Evolutionary conservation across 2,797 vertebrate genomes (phyloP), one percentile per base, ranked within the genome.

Genomic region (Enoplosus armatus): DNA sequence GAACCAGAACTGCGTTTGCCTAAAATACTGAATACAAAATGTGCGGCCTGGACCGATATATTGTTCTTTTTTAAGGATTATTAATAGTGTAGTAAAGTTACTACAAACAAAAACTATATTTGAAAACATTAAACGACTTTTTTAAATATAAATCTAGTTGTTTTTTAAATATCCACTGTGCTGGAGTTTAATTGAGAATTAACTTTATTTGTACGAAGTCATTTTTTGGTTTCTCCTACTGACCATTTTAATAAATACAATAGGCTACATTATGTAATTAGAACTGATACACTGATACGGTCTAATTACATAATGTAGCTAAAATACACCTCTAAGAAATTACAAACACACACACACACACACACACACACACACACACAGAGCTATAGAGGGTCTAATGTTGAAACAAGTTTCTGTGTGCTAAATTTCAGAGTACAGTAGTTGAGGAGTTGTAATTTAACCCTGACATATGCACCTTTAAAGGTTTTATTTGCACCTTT

Each of bases 401-500:
- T 53, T n/a, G n/a, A n/a, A n/a, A n/a, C n/a, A n/a, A n/a, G n/a
- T n/a, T 71, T 62, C 29, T 43, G 20, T 59, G 14, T 73, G 31
- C 45, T 65, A 41, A 6, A 53, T 66, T 27, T 37, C n/a, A n/a
- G n/a, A n/a, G n/a, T n/a, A n/a, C n/a, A n/a, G n/a, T n/a, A n/a
- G n/a, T n/a, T 37, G 20, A 53, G 35, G 47, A 54, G 55, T 20
- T 53, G 11, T 15, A 50, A 62, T 77, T 59, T n/a, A 37, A 48
- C 3, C 10, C 20, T 50, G 24, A 43, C 65, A 70, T 31, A 63
- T 58, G 16, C 24, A 8, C 67, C 26, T 53, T 37, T 41, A 22
- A 29, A 26, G 33, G 8, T 58, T 69, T 74, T 26, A 45, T 79
- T 62, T 70, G 18, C 43, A 26, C 20, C 8, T 77, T 65, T 66